Conservation (phyloP, 35 echinoderm and acorn worm genomes). For the Acanthaster planci region DNA sequence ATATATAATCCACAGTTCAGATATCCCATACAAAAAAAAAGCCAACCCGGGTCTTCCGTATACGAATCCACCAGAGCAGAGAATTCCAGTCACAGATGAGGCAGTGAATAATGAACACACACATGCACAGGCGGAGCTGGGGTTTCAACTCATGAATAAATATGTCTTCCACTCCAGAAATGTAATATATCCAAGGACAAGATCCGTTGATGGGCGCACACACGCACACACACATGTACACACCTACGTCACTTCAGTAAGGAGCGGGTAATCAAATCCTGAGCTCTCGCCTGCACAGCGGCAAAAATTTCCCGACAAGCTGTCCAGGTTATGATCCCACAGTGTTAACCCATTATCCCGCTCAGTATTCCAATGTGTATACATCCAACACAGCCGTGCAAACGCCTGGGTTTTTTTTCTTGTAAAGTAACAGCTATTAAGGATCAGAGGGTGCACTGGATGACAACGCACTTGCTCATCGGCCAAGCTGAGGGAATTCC, state of each 20-base stretch:
- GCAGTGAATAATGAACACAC: background rate
- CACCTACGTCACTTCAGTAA: background rate
- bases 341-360: constrained; percentile 18
- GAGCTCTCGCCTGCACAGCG: background rate
- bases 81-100: background rate
- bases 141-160: background rate
- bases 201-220: background rate
- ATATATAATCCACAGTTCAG: constrained; percentile 24
- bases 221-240: background rate
- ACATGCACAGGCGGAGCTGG: background rate
- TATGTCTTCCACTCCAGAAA: constrained; percentile 23
- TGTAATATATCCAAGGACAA: constrained; percentile 20
- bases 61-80: background rate
- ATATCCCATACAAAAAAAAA: background rate
- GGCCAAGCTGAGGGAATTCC: constrained; percentile 24
- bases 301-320: constrained; percentile 14
- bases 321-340: constrained; percentile 19
- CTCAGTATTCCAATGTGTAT: constrained; percentile 16
- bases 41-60: background rate
- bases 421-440: constrained; percentile 4
- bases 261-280: constrained; percentile 15
- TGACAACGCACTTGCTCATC: background rate
- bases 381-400: background rate
- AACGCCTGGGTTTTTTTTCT: background rate
- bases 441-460: background rate